Conservation (phyloP, 2,113 vertebrate genomes). For the Chrysemys picta region DNA sequence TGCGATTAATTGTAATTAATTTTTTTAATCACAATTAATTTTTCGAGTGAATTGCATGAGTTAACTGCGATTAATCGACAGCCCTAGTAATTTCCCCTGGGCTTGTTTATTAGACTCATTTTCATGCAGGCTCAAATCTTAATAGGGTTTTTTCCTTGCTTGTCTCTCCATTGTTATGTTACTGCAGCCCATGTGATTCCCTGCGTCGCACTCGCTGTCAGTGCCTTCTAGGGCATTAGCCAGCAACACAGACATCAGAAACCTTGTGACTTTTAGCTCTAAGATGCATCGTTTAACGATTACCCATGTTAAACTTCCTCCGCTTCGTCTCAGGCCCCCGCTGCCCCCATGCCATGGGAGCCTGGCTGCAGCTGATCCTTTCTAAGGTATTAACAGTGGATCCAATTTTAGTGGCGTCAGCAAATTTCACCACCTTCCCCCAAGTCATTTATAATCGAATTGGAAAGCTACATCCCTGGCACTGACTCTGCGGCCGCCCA, state of each 20-base stretch:
- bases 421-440: conserved; percentile 61
- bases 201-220: not conserved
- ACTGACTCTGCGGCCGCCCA: not conserved
- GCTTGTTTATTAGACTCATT: not conserved
- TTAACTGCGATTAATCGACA: too few relatives aligned
- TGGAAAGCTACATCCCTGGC: rapidly evolving
- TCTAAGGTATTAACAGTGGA: conserved; percentile 59
- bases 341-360: not conserved
- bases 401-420: conserved; percentile 69
- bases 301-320: conserved; percentile 41
- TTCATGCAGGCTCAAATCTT: rapidly evolving
- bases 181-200: rapidly evolving
- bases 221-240: rapidly evolving
- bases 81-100: not conserved
- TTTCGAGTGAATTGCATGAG: too few relatives aligned
- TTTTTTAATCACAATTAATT: too few relatives aligned
- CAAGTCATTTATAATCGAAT: not conserved
- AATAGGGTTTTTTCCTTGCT: rapidly evolving
- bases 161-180: not conserved
- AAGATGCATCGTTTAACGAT: not conserved
- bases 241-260: not conserved
- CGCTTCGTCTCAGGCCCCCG: not conserved
- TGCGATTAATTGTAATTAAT: too few relatives aligned
- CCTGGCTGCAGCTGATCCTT: not conserved
- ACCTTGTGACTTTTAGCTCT: not conserved